Base-by-base conservation (phyloP, 2,888 invertebrate species). In the Caenorhabditis virilis region DNA sequence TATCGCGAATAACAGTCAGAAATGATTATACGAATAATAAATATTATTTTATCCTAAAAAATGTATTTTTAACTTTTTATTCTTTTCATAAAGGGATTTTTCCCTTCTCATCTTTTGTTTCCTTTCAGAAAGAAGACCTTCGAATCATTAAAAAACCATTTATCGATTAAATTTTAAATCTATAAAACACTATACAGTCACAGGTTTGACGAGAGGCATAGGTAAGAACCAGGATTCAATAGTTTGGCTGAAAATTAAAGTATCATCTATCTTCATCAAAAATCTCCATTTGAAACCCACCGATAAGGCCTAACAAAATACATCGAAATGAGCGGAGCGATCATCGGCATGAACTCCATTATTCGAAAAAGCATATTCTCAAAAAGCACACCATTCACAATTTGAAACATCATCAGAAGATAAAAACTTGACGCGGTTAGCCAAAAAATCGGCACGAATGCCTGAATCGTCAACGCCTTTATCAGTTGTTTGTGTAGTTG, bases 291-390 rank as follows among this genome's bases (percentile, higher is more conserved):
- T 20, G n/a, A 7, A 4, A 25, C 53, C 42, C 33, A 47, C 54
- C 60, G 33, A 22, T 60, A 66, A 7, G 66, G 66, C 26, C 25
- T 45, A 23, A 66, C 60, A 45, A 66, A 66, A 25, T 57, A 66
- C 22, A 66, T 47, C 2, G 53, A 61, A n/a, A 66, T 66, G 23
- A 66, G 23, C 13, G 66, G 66, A 16, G 60, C 61, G 6, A 53
- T 22, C 57, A 66, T 48, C 18, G 66, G 60, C 66, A 66, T 66
- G 15, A 50, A 42, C 35, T 61, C 60, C 54, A 56, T 62, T 22
- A 52, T 43, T 23, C 49, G 47, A 30, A 56, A 55, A 13, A 47
- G 22, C 47, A 50, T 38, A 42, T 57, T 57, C 25, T 57, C 57
- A 5, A 57, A 23, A 22, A 57, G 22, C 16, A 45, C 51, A 39